Conservation (phyloP, 1,140 invertebrate genomes). For the Pseudomyrmex gracilis region DNA sequence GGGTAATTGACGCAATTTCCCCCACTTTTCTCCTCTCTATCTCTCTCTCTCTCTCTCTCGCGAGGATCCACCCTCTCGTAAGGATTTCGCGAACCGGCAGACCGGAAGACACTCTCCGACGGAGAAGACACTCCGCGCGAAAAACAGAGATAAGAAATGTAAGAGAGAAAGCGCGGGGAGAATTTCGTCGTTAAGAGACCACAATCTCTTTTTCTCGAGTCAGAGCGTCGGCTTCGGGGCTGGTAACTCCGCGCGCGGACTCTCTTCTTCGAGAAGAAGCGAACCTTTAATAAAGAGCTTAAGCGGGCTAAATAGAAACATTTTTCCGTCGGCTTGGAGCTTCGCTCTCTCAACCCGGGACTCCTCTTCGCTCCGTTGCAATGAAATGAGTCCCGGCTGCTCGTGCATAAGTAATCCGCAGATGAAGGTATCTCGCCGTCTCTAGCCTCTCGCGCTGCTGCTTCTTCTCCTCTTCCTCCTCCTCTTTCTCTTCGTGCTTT, state of each 20-base stretch:
- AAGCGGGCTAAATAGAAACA: slow-evolving; percentile 84
- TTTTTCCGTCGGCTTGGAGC: slow-evolving; percentile 79
- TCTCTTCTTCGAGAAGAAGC: slow-evolving; percentile 63
- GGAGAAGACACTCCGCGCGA: slow-evolving; percentile 11
- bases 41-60: background rate
- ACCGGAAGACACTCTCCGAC: slow-evolving; percentile 29
- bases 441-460: slow-evolving; percentile 11
- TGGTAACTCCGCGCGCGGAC: slow-evolving; percentile 2
- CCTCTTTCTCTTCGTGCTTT: slow-evolving; percentile 20
- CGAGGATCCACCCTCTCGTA: slow-evolving; percentile 8
- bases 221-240: slow-evolving; percentile 28
- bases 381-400: slow-evolving; percentile 80
- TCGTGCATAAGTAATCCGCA: slow-evolving; percentile 82
- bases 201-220: slow-evolving; percentile 72
- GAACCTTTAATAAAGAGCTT: slow-evolving; percentile 83
- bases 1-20: slow-evolving; percentile 85
- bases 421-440: slow-evolving; percentile 72
- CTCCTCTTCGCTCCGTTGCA: slow-evolving; percentile 75
- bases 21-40: slow-evolving; percentile 47
- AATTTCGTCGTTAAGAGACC: slow-evolving; percentile 65
- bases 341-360: slow-evolving; percentile 62
- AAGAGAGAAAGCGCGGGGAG: slow-evolving; percentile 33
- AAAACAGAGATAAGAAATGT: slow-evolving; percentile 51
- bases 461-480: background rate
- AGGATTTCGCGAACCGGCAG: slow-evolving; percentile 54